Evolutionary conservation across 2,113 vertebrate species (phyloP), one percentile per base, ranked within the genome.

Genomic region (Eonycteris spelaea): DNA sequence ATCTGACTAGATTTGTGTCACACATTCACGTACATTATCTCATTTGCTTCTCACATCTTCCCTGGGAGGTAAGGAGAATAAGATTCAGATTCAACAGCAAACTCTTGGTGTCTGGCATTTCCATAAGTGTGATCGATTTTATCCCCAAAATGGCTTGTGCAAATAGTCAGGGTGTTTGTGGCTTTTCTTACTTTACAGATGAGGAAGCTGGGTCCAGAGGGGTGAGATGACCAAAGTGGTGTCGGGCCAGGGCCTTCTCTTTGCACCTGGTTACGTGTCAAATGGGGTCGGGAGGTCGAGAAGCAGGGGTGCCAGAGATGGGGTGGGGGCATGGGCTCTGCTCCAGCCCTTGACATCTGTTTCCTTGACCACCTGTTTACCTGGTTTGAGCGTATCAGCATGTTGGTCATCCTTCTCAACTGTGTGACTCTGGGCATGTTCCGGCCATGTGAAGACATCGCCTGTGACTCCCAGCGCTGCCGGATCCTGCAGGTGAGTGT

Each of bases 381-480:
- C 55, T 99, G 99, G 99, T 99, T 99, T 33, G 99, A 99, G 98
- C 99, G 99, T 84, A 98, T 99, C 70, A 99, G 99, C 97, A 99
- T 99, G 99, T 95, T 99, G 98, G 99, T 99, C 90, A 99, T 99
- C 98, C 99, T 99, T 97, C 99, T 99, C 97, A 99, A 99, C 98
- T 99, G 99, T 2, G 99, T 99, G 98, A 99, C 99, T 0, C 98
- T 99, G 98, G 99, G 99, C 91, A 99, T 99, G 99, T 99, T 99
- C 97, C 99, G 99, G 96, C 99, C 99, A 0, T 99, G 99, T 33
- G 99, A 99, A 97, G 99, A 99, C 97, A 99, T 99, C 38, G 98
- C 99, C 97, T 99, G 99, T 21, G 97, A 99, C 96, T 99, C 99
- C 0, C 99, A 99, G 14, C 99, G 99, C 97, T 99, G 99, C 99